Evolutionary conservation across 2,888 invertebrate genomes (phyloP), one percentile per base, ranked within the genome.

Genomic region (Lasioglossum morio): DNA sequence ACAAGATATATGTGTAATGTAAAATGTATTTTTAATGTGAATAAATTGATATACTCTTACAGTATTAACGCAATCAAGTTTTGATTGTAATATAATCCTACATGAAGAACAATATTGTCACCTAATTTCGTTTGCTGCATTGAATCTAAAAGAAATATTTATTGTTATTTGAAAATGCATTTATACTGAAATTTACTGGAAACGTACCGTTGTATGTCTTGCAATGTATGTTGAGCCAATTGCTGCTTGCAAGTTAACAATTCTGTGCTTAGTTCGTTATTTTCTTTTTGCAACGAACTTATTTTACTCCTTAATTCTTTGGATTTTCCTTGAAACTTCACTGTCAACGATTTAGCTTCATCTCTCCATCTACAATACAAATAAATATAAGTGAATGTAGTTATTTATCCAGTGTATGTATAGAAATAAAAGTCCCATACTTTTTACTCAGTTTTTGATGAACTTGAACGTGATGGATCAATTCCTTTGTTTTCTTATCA

Each of bases 261-360:
- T 89, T 95, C 94, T 84, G 91, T 93, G 60, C 95, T 92, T 70
- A 95, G 92, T 82, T 95, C 91, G 37, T 95, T 94, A 78, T 96
- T 95, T 91, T 95, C 95, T 73, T 95, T 95, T 91, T 96, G 96
- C 72, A 97, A 93, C 30, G 95, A 94, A 4, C 95, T 95, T 84
- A 97, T 96, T 93, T 97, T 97, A 69, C 94, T 95, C 81, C 96
- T 96, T 43, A 97, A 93, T 74, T 96, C 96, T 84, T 96, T 95
- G 40, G 97, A 95, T 91, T 96, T 96, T 37, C 94, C 95, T 94
- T 97, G 97, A 79, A 97, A 96, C 93, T 96, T 97, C 0, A 95
- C 95, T 1, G 97, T 96, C 91, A 97, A 96, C 74, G 96, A 96
- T 80, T 97, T 95, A 46, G 97, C 96, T n/a, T 97, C 96, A 53